Conservation (phyloP, 2,113 vertebrate genomes). For the Cololabis saira region DNA sequence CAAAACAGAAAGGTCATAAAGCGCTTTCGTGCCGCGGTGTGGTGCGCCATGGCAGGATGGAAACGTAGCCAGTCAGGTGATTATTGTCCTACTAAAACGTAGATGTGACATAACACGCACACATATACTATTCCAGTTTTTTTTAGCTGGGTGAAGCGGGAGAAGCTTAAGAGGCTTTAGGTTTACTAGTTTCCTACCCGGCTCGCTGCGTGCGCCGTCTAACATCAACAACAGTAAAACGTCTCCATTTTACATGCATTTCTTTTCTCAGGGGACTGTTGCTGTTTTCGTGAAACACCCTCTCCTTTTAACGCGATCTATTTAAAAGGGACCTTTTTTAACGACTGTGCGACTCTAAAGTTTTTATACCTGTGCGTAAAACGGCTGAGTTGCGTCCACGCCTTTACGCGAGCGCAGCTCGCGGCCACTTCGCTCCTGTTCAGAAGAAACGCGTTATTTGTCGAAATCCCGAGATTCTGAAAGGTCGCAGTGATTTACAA, state of each 20-base stretch:
- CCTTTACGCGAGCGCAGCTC: conserved; percentile 7
- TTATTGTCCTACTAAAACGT: too few relatives aligned
- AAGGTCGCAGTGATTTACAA: conserved; percentile 31
- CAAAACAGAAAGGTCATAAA: too few relatives aligned
- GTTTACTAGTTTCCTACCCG: conserved; percentile 23
- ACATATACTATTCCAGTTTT: too few relatives aligned
- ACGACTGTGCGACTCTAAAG: conserved; percentile 17
- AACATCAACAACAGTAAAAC: conserved; percentile 16
- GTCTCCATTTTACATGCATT: background rate
- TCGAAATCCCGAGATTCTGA: background rate
- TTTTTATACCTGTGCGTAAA: conserved; percentile 29
- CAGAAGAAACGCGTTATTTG: background rate
- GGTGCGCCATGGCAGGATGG: background rate
- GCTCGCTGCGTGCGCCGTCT: background rate
- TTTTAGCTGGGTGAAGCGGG: too few relatives aligned
- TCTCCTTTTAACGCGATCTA: too few relatives aligned
- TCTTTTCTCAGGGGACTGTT: background rate
- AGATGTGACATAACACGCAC: too few relatives aligned
- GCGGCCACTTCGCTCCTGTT: too few relatives aligned
- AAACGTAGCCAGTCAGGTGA: too few relatives aligned
- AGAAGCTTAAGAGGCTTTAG: too few relatives aligned
- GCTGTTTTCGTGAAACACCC: conserved; percentile 15
- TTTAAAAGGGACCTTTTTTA: conserved; percentile 10
- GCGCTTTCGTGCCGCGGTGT: background rate
- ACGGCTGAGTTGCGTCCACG: conserved; percentile 24